phyloP scores from a whole-genome alignment of 2,888 invertebrate species.

The Pachymerium ferrugineum region DNA sequence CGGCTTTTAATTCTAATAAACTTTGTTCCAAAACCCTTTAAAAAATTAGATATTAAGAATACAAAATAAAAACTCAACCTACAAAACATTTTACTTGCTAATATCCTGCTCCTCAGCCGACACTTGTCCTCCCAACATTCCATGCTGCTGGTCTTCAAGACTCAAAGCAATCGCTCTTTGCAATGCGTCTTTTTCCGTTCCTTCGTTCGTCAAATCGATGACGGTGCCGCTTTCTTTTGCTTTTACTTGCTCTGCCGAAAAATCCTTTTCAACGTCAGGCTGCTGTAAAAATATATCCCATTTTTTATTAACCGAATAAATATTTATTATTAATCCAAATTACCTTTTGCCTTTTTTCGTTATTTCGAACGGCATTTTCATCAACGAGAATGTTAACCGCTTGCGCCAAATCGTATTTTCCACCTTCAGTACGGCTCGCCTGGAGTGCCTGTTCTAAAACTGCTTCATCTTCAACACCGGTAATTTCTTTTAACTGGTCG shows the following conservation, averaged over 20 bases:
- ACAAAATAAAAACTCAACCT: background rate
- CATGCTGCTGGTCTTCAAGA: slow-evolving; percentile 46
- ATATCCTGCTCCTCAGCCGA: slow-evolving; percentile 49
- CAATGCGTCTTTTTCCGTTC: slow-evolving; percentile 44
- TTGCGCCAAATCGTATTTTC: slow-evolving; percentile 44
- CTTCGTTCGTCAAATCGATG: slow-evolving; percentile 42
- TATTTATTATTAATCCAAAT: no score
- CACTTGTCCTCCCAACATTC: slow-evolving; percentile 46
- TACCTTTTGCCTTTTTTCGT: background rate
- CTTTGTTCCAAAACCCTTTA: slow-evolving; percentile 49
- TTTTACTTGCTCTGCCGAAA: slow-evolving; percentile 29
- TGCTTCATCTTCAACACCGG: slow-evolving; percentile 41
- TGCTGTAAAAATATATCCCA: no score
- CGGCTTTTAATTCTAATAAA: slow-evolving; percentile 47
- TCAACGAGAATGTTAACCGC: slow-evolving; percentile 45
- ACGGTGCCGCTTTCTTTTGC: slow-evolving; percentile 35
- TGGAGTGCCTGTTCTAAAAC: slow-evolving; percentile 44
- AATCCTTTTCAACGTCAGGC: no score
- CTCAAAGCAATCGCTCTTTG: slow-evolving; percentile 50
- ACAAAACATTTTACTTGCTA: slow-evolving; percentile 43
- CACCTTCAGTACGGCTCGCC: slow-evolving; percentile 44
- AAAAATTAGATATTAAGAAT: slow-evolving; percentile 19
- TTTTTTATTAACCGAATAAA: no score
- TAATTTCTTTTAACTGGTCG: slow-evolving; percentile 39
- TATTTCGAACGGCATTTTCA: slow-evolving; percentile 37